Conservation (phyloP, 35 echinoderm and acorn worm genomes). For the Ophiothrix spiculata region DNA sequence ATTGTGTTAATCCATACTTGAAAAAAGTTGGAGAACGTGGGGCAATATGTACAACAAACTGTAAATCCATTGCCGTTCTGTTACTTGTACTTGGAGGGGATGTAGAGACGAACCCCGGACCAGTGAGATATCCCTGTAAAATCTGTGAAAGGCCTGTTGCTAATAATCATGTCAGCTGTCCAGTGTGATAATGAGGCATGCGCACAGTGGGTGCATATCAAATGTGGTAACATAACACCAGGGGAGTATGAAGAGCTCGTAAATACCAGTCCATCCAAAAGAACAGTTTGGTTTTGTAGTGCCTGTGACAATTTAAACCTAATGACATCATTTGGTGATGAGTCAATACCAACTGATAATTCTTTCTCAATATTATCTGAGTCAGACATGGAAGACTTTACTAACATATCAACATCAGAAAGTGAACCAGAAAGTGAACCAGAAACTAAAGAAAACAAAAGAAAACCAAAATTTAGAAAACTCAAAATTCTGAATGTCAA, state of each 20-base stretch:
- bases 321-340: background rate
- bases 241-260: background rate
- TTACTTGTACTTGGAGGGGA: background rate
- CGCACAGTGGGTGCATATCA: constrained; percentile 7
- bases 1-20: no score
- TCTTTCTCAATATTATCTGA: background rate
- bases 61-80: background rate
- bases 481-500: background rate
- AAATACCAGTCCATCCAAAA: background rate
- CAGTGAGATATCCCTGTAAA: constrained; percentile 3
- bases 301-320: background rate
- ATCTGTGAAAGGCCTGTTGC: background rate
- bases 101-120: constrained; percentile 2
- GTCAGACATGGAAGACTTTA: background rate
- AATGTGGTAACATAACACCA: constrained; percentile 17
- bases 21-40: no score
- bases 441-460: no score
- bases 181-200: background rate
- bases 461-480: constrained; percentile 10
- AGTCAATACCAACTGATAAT: background rate
- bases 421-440: no score
- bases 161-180: background rate
- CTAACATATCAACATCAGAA: no score
- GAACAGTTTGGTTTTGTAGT: constrained; percentile 19
- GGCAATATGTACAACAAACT: background rate